Conservation (phyloP, 2,797 vertebrate genomes). For the Danio jaintianensis region DNA sequence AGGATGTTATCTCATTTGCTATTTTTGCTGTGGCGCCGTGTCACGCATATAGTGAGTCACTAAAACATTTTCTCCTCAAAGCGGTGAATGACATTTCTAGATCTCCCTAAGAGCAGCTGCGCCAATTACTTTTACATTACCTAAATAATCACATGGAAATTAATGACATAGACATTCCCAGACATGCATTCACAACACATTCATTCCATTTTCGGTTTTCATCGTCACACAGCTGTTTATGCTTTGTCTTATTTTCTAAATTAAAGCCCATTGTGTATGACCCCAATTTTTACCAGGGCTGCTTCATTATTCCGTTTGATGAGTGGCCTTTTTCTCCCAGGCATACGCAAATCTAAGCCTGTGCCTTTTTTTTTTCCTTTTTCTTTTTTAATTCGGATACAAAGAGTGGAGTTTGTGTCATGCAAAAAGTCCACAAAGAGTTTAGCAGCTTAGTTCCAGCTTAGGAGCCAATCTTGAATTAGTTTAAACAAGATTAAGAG, state of each 20-base stretch:
- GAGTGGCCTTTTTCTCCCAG: constrained; percentile 65
- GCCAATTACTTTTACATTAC: constrained; percentile 42
- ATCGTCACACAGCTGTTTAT: constrained; percentile 62
- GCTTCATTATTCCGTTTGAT: constrained; percentile 76
- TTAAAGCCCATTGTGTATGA: constrained; percentile 68
- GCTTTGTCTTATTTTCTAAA: constrained; percentile 51
- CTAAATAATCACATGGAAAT: constrained; percentile 40
- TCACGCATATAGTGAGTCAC: constrained; percentile 5
- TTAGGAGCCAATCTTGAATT: background rate
- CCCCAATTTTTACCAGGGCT: constrained; percentile 71
- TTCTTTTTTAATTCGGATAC: background rate
- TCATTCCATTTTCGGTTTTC: constrained; percentile 31
- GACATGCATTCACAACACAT: constrained; percentile 5
- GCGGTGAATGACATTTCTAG: constrained; percentile 31
- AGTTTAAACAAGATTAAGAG: background rate
- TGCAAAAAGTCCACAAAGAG: background rate
- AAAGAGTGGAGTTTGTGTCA: background rate
- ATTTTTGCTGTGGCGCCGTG: background rate
- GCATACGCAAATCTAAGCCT: constrained; percentile 51
- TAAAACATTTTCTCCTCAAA: constrained; percentile 7
- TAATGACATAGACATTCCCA: constrained; percentile 20
- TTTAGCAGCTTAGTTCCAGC: background rate
- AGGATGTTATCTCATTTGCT: constrained; percentile 13
- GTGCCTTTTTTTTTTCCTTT: background rate
- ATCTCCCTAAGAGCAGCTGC: constrained; percentile 35